Percentiles rank a stretch among this genome's conserved stretches.
These are phyloP conservation scores for Halocaridina rubra DNA, from an alignment of 2,888 invertebrate genomes.

Conservation along the genomic window DNA sequence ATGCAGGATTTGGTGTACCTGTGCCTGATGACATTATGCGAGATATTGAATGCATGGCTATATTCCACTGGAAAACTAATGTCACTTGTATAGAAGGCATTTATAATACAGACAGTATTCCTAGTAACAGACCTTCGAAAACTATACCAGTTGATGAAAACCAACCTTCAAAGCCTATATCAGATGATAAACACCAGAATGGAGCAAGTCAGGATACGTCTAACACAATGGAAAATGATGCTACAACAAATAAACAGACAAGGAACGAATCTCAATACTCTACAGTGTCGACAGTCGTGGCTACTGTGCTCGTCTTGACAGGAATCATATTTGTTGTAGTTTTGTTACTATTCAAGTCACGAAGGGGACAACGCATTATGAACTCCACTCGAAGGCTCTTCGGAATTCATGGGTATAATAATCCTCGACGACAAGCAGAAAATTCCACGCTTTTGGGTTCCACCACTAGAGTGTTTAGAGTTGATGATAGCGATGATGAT, in stretches of 20 bases:
- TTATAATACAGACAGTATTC: constrained; percentile 21
- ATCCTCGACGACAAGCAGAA: constrained; percentile 18
- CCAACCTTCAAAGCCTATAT: background rate
- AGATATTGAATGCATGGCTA: constrained; percentile 25
- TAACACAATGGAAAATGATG: background rate
- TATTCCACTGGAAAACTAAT: constrained; percentile 58
- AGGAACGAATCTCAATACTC: background rate
- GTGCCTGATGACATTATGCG: constrained; percentile 53
- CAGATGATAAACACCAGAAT: background rate
- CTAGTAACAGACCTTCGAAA: no score
- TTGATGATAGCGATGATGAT: constrained; percentile 48
- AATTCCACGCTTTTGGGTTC: constrained; percentile 34
- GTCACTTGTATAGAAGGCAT: constrained; percentile 55
- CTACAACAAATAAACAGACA: background rate
- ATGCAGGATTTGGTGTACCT: constrained; percentile 49
- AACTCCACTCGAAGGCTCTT: constrained; percentile 34
- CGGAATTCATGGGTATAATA: constrained; percentile 30
- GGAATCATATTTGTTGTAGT: constrained; percentile 32
- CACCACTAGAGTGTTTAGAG: constrained; percentile 23
- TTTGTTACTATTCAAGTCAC: constrained; percentile 33
- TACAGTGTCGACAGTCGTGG: background rate
- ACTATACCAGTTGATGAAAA: background rate
- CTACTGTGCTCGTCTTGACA: constrained; percentile 19
- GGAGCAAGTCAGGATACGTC: background rate
- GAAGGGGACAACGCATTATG: constrained; percentile 22